A percentile compares a stretch with the other conserved stretches of the same genome.
Conservation (phyloP, 2,113 vertebrate species). For the Catharus fuscescens region DNA sequence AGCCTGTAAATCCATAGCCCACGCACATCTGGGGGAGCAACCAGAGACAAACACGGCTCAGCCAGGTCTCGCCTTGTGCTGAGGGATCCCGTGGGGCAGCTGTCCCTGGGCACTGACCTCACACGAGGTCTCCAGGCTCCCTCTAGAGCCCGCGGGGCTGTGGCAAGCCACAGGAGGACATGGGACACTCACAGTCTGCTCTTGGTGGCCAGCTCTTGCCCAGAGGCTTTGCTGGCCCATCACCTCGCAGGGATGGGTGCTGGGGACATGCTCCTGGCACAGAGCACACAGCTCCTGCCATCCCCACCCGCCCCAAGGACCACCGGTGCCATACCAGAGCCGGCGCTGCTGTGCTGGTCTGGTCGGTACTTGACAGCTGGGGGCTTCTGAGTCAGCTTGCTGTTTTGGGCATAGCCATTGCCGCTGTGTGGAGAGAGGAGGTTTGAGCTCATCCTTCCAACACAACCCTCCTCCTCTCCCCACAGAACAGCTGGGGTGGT, state of each 20-base stretch:
- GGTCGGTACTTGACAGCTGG: constrained; percentile 70
- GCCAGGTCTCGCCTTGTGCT: accelerated
- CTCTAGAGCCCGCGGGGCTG: neutral
- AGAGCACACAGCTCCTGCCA: neutral
- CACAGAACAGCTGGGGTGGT: neutral
- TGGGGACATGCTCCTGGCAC: accelerated
- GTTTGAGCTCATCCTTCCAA: neutral
- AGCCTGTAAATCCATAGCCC: constrained; percentile 75
- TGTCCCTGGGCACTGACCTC: neutral
- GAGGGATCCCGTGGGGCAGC: neutral
- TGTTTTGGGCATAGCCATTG: constrained; percentile 66
- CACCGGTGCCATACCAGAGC: neutral
- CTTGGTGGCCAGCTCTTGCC: neutral
- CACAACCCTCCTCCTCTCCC: neutral
- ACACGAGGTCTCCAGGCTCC: constrained; percentile 44
- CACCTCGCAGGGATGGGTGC: accelerated
- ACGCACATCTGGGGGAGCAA: constrained; percentile 14
- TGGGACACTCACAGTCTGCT: neutral
- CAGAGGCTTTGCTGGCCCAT: accelerated
- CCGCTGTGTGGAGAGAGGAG: constrained; percentile 52
- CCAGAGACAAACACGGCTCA: neutral
- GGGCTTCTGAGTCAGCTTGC: constrained; percentile 33
- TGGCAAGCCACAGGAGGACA: neutral
- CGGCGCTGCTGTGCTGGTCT: constrained; percentile 17
- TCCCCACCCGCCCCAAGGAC: accelerated